Percentiles rank a stretch among this genome's conserved stretches.
These are phyloP conservation scores for Wiebesia pumilae DNA, from an alignment of 1,140 invertebrate genomes.

Conservation along the genomic window DNA sequence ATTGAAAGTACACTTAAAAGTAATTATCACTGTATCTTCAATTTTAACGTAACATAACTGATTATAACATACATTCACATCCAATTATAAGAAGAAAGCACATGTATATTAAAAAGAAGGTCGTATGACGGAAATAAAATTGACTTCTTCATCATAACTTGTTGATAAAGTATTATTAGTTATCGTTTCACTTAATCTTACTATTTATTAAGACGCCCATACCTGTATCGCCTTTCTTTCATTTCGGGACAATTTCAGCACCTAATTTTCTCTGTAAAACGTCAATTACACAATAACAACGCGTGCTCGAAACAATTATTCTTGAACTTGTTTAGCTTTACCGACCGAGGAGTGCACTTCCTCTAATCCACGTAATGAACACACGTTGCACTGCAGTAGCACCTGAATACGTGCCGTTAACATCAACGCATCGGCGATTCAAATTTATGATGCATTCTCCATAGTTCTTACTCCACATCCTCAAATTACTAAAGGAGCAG, in stretches of 20 bases:
- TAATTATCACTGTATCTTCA: no score
- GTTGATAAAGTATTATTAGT: background rate
- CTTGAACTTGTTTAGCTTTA: background rate
- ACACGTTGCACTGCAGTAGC: background rate
- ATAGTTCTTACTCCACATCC: background rate
- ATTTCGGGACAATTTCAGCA: background rate
- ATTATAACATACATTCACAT: no score
- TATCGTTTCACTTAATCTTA: background rate
- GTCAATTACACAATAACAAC: background rate
- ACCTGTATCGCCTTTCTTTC: background rate
- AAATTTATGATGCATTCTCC: background rate
- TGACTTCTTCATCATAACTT: no score
- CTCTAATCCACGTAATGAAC: background rate
- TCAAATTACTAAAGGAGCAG: conserved; percentile 5
- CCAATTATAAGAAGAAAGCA: no score
- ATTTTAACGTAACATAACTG: no score
- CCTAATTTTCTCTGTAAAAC: background rate
- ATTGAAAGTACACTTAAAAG: no score
- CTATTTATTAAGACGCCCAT: background rate
- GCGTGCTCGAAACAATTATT: background rate
- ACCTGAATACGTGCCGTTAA: background rate
- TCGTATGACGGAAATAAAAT: no score
- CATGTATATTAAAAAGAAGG: no score
- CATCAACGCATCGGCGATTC: background rate
- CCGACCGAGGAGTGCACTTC: background rate